These are phyloP conservation scores for Drosophila tropicalis DNA, from an alignment of 1,140 invertebrate genomes.

Conservation along the genomic window DNA sequence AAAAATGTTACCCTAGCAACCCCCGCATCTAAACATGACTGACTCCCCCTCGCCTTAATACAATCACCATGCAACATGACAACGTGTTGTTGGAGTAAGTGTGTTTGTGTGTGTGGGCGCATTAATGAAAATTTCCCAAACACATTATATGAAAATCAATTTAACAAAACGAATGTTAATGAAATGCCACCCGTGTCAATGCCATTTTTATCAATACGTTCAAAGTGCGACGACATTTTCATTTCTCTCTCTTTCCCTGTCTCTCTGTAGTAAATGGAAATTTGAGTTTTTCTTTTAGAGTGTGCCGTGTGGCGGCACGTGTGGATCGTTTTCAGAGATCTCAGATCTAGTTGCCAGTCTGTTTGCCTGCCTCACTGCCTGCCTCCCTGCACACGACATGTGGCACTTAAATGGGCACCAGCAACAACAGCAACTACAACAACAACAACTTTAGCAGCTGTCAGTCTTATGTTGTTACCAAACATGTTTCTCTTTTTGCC, in stretches of 20 bases:
- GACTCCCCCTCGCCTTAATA: neutral
- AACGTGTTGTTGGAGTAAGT: conserved; percentile 29
- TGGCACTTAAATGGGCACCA: conserved; percentile 66
- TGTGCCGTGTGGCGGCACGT: conserved; percentile 37
- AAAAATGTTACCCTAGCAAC: conserved; percentile 11
- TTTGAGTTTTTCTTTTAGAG: conserved; percentile 44
- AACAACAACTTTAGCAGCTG: conserved; percentile 49
- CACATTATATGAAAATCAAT: conserved; percentile 67
- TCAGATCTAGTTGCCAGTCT: conserved; percentile 56
- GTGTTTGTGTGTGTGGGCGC: conserved; percentile 39
- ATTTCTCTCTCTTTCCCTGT: no score
- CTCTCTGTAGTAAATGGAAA: conserved; percentile 54
- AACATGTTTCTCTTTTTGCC: conserved; percentile 56
- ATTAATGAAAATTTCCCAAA: conserved; percentile 53
- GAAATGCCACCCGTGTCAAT: conserved; percentile 42
- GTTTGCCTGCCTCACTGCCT: conserved; percentile 29
- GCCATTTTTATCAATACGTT: conserved; percentile 54
- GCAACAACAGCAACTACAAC: conserved; percentile 26
- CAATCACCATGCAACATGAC: conserved; percentile 23
- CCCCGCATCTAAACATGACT: conserved; percentile 14
- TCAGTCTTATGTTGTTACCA: conserved; percentile 63
- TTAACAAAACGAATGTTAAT: conserved; percentile 45
- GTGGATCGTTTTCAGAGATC: conserved; percentile 47
- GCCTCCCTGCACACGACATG: conserved; percentile 47
- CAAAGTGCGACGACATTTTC: conserved; percentile 49